A percentile compares a stretch with the other conserved stretches of the same genome.
These are phyloP conservation scores for Sylvicapra grimmia DNA, from an alignment of 2,113 vertebrate genomes.

Conservation along the genomic window DNA sequence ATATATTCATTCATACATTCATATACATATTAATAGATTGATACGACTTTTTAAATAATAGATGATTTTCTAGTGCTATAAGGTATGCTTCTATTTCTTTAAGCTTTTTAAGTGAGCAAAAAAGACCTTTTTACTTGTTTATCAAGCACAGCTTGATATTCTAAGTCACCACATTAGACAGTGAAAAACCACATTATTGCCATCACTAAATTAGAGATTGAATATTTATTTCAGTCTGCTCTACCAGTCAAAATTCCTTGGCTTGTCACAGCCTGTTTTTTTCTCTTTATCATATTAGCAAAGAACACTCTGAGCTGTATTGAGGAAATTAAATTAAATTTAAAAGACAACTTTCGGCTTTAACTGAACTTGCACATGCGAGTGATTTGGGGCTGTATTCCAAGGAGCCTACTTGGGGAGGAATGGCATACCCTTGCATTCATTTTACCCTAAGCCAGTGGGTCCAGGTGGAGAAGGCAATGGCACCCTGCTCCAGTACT, in stretches of 20 bases:
- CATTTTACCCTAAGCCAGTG: background rate
- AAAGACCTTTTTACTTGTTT: background rate
- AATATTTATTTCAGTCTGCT: constrained; percentile 32
- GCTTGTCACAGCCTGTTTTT: constrained; percentile 44
- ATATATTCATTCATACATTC: background rate
- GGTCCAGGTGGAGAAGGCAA: background rate
- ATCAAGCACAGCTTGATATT: background rate
- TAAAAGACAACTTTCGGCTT: background rate
- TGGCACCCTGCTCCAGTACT: too few species aligned
- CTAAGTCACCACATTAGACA: background rate
- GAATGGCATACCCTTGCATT: background rate
- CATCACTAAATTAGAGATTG: constrained; percentile 7
- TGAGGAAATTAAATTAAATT: constrained; percentile 42
- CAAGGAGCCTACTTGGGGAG: background rate
- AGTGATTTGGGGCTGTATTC: background rate
- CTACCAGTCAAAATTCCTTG: constrained; percentile 20
- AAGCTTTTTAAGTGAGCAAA: background rate
- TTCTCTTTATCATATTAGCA: constrained; percentile 40
- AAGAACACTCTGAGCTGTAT: constrained; percentile 30
- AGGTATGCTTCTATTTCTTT: background rate
- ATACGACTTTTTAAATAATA: background rate
- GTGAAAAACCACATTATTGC: background rate
- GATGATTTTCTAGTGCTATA: background rate
- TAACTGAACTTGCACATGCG: background rate
- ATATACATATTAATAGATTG: background rate